Base-by-base conservation (phyloP, 2,888 invertebrate genomes). In the Pterobdella sp. region DNA sequence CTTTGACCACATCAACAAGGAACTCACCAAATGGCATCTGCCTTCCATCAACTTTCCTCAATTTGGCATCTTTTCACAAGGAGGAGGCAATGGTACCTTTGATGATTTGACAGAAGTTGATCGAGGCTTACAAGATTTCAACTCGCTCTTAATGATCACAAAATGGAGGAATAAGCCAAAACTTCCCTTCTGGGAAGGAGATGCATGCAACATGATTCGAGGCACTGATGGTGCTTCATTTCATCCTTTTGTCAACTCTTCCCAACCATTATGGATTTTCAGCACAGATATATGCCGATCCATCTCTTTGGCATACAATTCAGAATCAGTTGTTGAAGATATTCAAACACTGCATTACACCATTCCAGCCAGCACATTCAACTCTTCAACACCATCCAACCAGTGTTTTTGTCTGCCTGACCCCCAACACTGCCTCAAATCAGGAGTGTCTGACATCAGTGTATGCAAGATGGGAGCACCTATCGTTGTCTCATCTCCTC, bases 401-500 rank as follows among this genome's bases (percentile, higher is more conserved):
- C 34, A 63, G 52, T 71, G 71, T 29, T 71, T 71, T 63, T 71
- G 71, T 26, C n/a, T 63, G 22, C 60, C 7, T 26, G n/a, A 26
- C n/a, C 22, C n/a, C 35, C 35, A 60, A 32, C 35, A 29, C 35
- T 71, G 71, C 29, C 71, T 71, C 36, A 71, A 71, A n/a, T 35
- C 26, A 32, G 71, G 71, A 18, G 71, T 71, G 0, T 34, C 63
- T 42, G 71, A 71, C 52, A 36, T 71, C n/a, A 71, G 71, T 35
- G 32, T 32, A n/a, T 71, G 71, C 63, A 71, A 71, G n/a, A 70
- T 86, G 83, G 90, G 89, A 70, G 91, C 92, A n/a, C 93, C 93
- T 0, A 89, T 90, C 0, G 90, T 89, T 83, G 87, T 91, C 34
- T 90, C 91, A 0, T 88, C 89, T 78, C 93, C 93, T 0, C 92